phyloP scores from a whole-genome alignment of 2,113 vertebrate species.

The Ovibos moschatus region DNA sequence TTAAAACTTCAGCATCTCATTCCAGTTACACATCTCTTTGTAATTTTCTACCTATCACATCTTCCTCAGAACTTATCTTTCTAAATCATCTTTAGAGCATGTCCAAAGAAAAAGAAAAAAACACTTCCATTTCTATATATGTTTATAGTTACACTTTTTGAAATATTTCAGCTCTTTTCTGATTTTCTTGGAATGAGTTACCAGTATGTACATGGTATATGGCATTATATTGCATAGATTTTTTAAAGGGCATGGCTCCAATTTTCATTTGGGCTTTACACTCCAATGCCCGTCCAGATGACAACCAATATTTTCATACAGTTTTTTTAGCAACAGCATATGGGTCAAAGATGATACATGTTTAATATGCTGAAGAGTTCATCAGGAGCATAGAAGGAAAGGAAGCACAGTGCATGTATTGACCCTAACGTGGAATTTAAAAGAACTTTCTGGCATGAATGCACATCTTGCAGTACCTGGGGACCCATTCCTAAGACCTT shows the following conservation, averaged over 20 bases:
- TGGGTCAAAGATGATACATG: not conserved
- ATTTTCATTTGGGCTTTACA: not conserved
- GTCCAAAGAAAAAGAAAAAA: not conserved
- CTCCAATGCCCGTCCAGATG: not conserved
- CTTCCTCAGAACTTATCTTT: not conserved
- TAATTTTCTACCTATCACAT: not conserved
- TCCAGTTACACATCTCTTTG: not conserved
- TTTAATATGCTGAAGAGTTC: not conserved
- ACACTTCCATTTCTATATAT: not conserved
- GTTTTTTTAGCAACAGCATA: not conserved
- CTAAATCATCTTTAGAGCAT: not conserved
- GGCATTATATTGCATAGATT: not conserved
- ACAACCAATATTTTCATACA: not conserved
- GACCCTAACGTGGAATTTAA: not conserved
- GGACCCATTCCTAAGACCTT: not conserved
- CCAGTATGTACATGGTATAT: not conserved
- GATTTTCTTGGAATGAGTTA: not conserved
- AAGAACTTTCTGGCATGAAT: not conserved
- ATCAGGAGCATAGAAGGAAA: not conserved
- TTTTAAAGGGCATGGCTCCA: not conserved
- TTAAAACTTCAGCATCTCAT: not conserved
- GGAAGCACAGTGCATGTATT: not conserved
- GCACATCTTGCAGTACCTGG: not conserved
- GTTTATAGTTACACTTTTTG: not conserved
- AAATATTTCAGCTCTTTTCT: not conserved